phyloP scores from a whole-genome alignment of 2,888 invertebrate genomes.

The Exephanes ischioxanthus region DNA sequence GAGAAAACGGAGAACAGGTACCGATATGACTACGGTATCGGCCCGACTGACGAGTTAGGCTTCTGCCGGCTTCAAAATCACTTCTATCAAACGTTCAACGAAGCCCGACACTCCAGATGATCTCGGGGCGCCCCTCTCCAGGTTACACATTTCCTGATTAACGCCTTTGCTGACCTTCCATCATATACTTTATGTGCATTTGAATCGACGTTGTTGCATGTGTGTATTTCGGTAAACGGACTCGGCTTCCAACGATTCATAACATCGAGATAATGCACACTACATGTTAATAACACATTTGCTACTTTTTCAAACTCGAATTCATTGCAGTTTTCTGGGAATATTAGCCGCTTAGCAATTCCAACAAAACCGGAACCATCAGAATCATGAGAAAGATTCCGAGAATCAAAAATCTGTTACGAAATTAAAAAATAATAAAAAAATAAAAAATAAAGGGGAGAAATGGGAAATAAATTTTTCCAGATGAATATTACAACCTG shows the following conservation, averaged over 20 bases:
- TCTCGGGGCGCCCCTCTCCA: neutral
- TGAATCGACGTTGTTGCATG: too few relatives aligned
- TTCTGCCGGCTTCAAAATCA: constrained; percentile 20
- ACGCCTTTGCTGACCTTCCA: constrained; percentile 33
- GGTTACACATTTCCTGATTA: neutral
- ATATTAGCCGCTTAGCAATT: too few relatives aligned
- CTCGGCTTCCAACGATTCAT: neutral
- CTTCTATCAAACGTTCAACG: constrained; percentile 71
- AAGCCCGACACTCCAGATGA: neutral
- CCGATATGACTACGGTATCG: constrained; percentile 66
- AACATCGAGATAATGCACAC: neutral
- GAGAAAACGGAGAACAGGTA: neutral
- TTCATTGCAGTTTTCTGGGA: too few relatives aligned
- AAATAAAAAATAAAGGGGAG: too few relatives aligned
- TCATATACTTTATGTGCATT: constrained; percentile 29
- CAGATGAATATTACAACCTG: too few relatives aligned
- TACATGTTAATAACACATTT: too few relatives aligned
- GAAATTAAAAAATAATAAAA: too few relatives aligned
- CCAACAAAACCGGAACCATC: too few relatives aligned
- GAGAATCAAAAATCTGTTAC: too few relatives aligned
- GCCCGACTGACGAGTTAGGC: constrained; percentile 18
- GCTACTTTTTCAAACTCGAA: too few relatives aligned
- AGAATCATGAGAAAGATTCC: too few relatives aligned
- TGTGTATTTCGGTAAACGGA: neutral
- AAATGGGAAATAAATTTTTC: too few relatives aligned